Conservation (phyloP, 2,888 invertebrate species). For the Bombylius discolor region DNA sequence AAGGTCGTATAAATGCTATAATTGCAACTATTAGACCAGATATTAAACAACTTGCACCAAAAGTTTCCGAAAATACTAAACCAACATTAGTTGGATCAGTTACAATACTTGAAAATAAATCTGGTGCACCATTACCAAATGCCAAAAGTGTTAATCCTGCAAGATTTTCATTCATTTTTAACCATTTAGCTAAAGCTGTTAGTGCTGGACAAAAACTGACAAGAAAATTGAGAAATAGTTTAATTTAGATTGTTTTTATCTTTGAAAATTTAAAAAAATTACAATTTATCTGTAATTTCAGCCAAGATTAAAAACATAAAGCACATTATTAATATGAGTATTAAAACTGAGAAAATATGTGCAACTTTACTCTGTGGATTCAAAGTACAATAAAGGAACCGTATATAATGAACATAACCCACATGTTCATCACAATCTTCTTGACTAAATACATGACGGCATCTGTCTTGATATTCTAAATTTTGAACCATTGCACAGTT, state of each 20-base stretch:
- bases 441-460: conserved; percentile 29
- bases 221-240: conserved; percentile 7
- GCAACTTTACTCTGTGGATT: conserved; percentile 15
- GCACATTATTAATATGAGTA: conserved; percentile 17
- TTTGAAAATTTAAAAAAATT: conserved; percentile 13
- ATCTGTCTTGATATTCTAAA: conserved; percentile 24
- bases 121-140: conserved; percentile 57
- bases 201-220: conserved; percentile 43
- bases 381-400: conserved; percentile 32
- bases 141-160: conserved; percentile 57
- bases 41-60: conserved; percentile 48
- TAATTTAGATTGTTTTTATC: background rate
- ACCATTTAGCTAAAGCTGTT: conserved; percentile 35
- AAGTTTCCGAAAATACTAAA: conserved; percentile 34
- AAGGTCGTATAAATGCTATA: conserved; percentile 42
- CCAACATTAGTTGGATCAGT: conserved; percentile 32
- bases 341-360: conserved; percentile 9
- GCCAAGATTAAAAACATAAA: conserved; percentile 43
- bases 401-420: conserved; percentile 29
- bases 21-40: conserved; percentile 46
- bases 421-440: conserved; percentile 23
- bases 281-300: conserved; percentile 46
- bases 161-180: conserved; percentile 41
- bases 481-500: conserved; percentile 33
- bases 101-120: conserved; percentile 49